phyloP scores from a whole-genome alignment of 2,797 vertebrate species.

The Gobionotothen gibberifrons region DNA sequence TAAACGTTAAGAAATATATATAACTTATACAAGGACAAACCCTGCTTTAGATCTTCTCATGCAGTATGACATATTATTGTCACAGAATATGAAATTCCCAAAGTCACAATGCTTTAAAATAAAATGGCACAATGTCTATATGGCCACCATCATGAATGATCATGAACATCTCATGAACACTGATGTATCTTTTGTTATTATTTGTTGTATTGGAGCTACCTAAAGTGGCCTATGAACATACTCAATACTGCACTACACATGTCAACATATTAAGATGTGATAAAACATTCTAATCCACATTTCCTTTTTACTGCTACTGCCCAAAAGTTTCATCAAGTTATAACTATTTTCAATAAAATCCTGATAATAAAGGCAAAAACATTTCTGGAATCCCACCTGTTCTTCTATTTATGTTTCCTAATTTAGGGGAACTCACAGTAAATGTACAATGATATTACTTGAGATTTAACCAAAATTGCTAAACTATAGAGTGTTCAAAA shows the following conservation, averaged over 20 bases:
- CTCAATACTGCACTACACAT: neutral
- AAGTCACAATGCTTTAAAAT: neutral
- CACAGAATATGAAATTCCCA: neutral
- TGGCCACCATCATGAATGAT: too few species aligned
- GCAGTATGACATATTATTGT: neutral
- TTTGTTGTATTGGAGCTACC: neutral
- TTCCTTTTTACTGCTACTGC: neutral
- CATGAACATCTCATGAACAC: neutral
- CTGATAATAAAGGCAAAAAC: neutral
- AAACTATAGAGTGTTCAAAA: conserved; percentile 55
- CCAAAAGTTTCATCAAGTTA: neutral
- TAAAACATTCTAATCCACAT: neutral
- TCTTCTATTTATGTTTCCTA: conserved; percentile 23
- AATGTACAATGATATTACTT: conserved; percentile 38
- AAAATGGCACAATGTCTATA: too few species aligned
- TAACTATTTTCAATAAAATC: neutral
- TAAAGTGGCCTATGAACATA: neutral
- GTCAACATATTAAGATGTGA: neutral
- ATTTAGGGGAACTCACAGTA: conserved; percentile 35
- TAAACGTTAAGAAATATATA: neutral
- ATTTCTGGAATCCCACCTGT: neutral
- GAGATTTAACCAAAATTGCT: conserved; percentile 45
- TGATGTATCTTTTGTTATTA: neutral
- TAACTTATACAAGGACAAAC: neutral
- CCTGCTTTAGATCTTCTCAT: neutral